Base-by-base conservation (phyloP, 2,888 invertebrate genomes). In the Drosophila fulvimacula region DNA sequence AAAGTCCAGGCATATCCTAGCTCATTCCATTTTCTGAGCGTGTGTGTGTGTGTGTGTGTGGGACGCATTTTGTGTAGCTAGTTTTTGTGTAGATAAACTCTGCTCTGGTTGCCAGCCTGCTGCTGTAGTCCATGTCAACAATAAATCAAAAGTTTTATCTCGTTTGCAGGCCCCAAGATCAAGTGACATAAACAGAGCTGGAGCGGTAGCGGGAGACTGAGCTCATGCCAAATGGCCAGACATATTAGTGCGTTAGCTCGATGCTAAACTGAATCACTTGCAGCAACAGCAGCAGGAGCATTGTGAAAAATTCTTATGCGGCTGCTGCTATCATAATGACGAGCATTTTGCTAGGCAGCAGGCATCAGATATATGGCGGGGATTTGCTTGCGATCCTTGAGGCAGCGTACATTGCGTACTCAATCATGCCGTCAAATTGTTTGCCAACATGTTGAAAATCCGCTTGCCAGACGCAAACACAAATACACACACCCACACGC, bases 91-190 rank as follows among this genome's bases (percentile, higher is more conserved):
- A 65, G 68, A 65, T 52, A 46, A 61, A 41, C 53, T 38, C 36
- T 4, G 51, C 51, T 66, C 62, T 67, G 67, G 74, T 71, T 62
- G 56, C 32, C 36, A 21, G 69, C 49, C 58, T 72, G 76, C 76
- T 83, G 79, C 76, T 83, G 87, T n/a, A n/a, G n/a, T 77, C 64
- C 80, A 72, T 89, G 85, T 88, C 87, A 85, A 78, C 87, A 84
- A 85, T 85, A 85, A 85, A 85, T 85, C 85, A 85, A 87, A 85
- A 88, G 82, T 77, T 86, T 85, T 85, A 85, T 85, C 85, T 83
- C 76, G 72, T 74, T 79, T 82, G 78, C 65, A 36, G 51, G 61
- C 52, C 61, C 66, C 21, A 64, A 63, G 58, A 62, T 58, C 56
- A 73, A 32, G 36, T 38, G 52, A 52, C 52, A 52, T 24, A 52